Conservation (phyloP, 2,113 vertebrate genomes). For the Clupea harengus region DNA sequence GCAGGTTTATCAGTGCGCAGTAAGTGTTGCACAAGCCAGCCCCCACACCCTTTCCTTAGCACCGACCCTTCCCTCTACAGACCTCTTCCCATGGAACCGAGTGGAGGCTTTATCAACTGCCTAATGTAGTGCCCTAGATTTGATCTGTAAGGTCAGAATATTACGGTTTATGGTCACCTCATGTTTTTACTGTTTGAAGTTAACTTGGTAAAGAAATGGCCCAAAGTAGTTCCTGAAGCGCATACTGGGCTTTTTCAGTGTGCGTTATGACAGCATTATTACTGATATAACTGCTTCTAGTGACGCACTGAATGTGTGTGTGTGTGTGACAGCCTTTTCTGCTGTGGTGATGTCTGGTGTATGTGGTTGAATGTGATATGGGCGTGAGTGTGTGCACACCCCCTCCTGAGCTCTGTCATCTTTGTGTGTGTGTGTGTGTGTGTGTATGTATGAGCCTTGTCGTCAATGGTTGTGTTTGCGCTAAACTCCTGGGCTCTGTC, state of each 20-base stretch:
- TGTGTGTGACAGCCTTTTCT: neutral
- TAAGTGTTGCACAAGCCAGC: neutral
- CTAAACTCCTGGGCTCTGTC: too few species aligned
- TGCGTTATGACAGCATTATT: neutral
- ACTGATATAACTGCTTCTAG: neutral
- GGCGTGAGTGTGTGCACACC: too few species aligned
- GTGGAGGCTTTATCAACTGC: neutral
- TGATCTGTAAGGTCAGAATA: neutral
- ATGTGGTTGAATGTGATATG: too few species aligned
- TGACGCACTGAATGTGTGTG: neutral
- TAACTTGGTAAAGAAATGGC: too few species aligned
- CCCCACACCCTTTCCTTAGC: conserved; percentile 4
- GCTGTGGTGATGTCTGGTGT: too few species aligned
- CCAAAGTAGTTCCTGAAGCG: neutral
- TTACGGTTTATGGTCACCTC: neutral
- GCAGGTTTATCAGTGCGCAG: neutral
- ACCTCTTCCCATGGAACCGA: neutral
- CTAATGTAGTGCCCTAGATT: neutral
- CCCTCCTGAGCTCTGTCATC: neutral
- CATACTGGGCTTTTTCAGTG: neutral
- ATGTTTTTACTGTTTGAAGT: neutral
- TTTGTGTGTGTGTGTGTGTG: neutral
- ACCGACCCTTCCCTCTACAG: neutral
- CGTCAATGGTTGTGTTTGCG: too few species aligned
- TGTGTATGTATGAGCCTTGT: neutral